A percentile compares a stretch with the other conserved stretches of the same genome.
These are phyloP conservation scores for Coptodon bakossiorum DNA, from an alignment of 2,113 vertebrate species.

Conservation along the genomic window DNA sequence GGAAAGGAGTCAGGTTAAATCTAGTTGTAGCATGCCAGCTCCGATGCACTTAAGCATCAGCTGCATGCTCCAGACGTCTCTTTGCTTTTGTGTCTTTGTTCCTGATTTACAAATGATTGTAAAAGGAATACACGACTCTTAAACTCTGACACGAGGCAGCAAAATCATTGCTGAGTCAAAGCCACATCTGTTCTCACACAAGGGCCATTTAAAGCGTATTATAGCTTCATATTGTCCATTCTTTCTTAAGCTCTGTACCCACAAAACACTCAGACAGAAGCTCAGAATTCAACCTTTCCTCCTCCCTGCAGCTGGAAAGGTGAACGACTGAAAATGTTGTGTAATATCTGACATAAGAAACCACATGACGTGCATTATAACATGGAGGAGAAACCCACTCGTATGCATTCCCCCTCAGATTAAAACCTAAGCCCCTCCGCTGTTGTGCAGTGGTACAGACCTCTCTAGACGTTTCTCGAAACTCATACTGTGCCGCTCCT, in stretches of 20 bases:
- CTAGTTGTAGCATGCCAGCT: not conserved
- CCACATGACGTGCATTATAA: conserved; percentile 2
- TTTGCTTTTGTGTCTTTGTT: not conserved
- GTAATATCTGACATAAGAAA: not conserved
- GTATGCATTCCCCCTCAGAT: conserved; percentile 30
- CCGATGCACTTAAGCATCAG: not conserved
- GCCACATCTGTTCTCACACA: not conserved
- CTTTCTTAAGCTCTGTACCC: not conserved
- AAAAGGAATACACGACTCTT: not conserved
- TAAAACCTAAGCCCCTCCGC: conserved; percentile 5
- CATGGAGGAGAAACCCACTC: not conserved
- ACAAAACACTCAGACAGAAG: not conserved
- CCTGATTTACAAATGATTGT: not conserved
- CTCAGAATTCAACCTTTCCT: not conserved
- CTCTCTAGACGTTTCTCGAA: not conserved
- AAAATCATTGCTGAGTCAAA: not conserved
- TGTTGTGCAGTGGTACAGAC: not conserved
- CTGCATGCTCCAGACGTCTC: not conserved
- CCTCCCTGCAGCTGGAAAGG: not conserved
- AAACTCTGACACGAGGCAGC: not conserved
- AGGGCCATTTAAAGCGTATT: not conserved
- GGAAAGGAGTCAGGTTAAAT: not conserved
- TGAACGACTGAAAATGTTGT: not conserved
- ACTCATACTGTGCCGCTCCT: not conserved
- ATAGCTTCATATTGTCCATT: not conserved